Conservation (phyloP, 2,797 vertebrate genomes). For the Mormyrops attenuatus region DNA sequence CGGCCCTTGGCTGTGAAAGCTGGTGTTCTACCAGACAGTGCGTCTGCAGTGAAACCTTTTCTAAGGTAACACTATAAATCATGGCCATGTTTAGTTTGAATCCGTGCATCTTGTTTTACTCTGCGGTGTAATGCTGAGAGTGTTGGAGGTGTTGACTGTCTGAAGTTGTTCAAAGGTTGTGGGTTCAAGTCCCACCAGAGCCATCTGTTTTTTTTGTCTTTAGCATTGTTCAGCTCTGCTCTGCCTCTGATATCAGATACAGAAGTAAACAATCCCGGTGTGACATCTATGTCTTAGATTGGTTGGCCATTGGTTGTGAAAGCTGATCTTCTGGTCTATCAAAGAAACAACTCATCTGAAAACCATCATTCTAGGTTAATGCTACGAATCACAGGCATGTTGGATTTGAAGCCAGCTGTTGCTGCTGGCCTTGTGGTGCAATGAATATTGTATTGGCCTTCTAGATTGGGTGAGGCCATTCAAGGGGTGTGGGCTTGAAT, state of each 20-base stretch:
- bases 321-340: neutral
- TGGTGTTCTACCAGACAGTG: neutral
- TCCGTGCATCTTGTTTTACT: neutral
- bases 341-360: neutral
- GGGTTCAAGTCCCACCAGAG: conserved; percentile 31
- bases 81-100: neutral
- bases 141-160: neutral
- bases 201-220: neutral
- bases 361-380: no score
- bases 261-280: neutral
- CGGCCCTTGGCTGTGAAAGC: neutral
- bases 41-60: neutral
- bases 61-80: neutral
- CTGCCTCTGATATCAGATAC: neutral
- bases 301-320: neutral
- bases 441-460: neutral
- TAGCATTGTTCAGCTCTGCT: neutral
- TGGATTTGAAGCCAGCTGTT: no score
- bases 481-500: neutral
- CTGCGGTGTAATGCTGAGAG: neutral
- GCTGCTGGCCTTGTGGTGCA: neutral
- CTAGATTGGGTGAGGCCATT: neutral
- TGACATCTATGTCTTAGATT: neutral
- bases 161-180: conserved; percentile 20
- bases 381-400: no score